phyloP scores from a whole-genome alignment of 2,888 invertebrate genomes.

The Nomada flava region DNA sequence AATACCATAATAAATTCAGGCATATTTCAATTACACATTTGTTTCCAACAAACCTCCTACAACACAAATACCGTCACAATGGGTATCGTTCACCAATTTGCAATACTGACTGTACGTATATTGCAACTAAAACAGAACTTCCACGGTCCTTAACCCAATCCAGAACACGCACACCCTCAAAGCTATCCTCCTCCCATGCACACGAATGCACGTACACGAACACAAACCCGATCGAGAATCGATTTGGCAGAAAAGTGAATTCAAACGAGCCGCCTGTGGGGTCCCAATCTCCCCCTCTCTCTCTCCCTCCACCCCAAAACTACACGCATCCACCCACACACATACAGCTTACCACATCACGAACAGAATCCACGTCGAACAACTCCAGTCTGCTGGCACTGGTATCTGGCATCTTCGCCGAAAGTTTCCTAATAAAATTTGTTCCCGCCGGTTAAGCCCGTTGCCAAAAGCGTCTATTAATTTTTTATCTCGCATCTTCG shows the following conservation, averaged over 20 bases:
- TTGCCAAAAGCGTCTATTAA: slow-evolving; percentile 84
- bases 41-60: not conserved
- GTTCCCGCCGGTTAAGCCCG: slow-evolving; percentile 81
- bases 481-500: slow-evolving; percentile 83
- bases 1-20: too few species aligned
- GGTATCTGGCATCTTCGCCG: slow-evolving; percentile 76
- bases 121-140: too few species aligned
- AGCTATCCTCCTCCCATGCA: too few species aligned
- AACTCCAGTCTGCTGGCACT: slow-evolving; percentile 52
- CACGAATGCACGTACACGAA: not conserved
- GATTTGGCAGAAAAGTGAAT: slow-evolving; percentile 73
- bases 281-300: slow-evolving; percentile 27
- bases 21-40: too few species aligned
- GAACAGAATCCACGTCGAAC: not conserved
- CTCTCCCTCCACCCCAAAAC: too few species aligned
- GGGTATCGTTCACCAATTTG: too few species aligned
- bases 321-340: not conserved
- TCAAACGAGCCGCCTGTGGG: slow-evolving; percentile 70
- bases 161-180: too few species aligned
- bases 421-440: slow-evolving; percentile 84
- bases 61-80: too few species aligned
- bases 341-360: not conserved
- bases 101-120: too few species aligned
- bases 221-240: slow-evolving; percentile 62
- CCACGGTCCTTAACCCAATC: too few species aligned